Conservation (phyloP, 2,888 invertebrate species). For the Scaptomyza polygonia region DNA sequence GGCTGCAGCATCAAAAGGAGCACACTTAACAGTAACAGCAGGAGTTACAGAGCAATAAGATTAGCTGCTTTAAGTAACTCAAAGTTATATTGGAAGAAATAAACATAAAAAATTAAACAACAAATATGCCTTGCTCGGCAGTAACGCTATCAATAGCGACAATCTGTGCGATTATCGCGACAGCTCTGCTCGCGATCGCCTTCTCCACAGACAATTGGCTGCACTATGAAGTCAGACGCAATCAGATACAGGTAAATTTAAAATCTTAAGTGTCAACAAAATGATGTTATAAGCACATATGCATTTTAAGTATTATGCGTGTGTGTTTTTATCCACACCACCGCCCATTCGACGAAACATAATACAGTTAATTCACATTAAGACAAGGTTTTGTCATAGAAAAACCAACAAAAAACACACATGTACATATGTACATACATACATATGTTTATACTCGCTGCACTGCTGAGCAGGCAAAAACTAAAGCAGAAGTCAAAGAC, state of each 20-base stretch:
- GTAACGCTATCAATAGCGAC: conserved; percentile 97
- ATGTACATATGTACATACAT: not conserved
- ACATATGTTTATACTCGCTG: not conserved
- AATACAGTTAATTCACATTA: conserved; percentile 36
- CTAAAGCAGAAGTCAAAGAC: conserved; percentile 25
- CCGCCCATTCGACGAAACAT: conserved; percentile 21
- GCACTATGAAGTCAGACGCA: conserved; percentile 95
- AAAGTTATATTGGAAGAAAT: not conserved
- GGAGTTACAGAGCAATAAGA: conserved; percentile 27
- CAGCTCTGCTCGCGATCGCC: conserved; percentile 96
- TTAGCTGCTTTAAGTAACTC: conserved; percentile 8
- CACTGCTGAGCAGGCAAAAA: conserved; percentile 19
- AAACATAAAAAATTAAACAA: not conserved
- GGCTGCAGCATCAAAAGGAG: conserved; percentile 22
- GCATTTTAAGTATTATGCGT: not conserved
- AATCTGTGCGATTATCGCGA: conserved; percentile 97
- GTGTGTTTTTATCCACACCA: conserved; percentile 25
- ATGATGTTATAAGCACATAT: conserved; percentile 16
- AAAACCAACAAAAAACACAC: conserved; percentile 6
- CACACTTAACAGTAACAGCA: conserved; percentile 36
- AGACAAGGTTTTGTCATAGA: conserved; percentile 48
- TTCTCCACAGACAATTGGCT: conserved; percentile 99
- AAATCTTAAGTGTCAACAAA: conserved; percentile 41
- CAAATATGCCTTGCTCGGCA: conserved; percentile 96
- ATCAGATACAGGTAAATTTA: conserved; percentile 91